Evolutionary conservation across 2,113 vertebrate species (phyloP).

Genomic region (Paedocypris sp.): DNA sequence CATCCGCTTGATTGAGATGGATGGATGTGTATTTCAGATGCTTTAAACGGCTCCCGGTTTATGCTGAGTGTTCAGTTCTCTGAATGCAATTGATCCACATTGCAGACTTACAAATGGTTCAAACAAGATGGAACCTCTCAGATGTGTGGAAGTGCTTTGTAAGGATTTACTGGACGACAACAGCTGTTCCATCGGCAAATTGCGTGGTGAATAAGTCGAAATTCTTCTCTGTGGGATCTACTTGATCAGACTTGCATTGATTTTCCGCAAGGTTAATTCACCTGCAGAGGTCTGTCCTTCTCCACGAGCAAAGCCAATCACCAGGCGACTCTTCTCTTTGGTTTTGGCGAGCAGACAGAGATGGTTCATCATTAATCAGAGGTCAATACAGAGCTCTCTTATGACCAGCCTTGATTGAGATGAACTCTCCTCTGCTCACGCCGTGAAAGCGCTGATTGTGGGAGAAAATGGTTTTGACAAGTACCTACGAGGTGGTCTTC

Average conservation of each 20-base stretch:
- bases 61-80: constrained; percentile 6
- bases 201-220: constrained; percentile 22
- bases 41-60: constrained; percentile 1
- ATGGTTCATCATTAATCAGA: constrained; percentile 49
- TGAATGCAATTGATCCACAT: constrained; percentile 10
- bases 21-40: neutral
- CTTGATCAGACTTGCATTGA: constrained; percentile 43
- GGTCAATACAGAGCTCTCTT: constrained; percentile 51
- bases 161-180: constrained; percentile 19
- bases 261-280: constrained; percentile 39
- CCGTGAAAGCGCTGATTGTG: constrained; percentile 40
- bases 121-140: constrained; percentile 12
- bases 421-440: constrained; percentile 43
- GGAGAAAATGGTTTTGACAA: constrained; percentile 37
- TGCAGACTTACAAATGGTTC: constrained; percentile 10
- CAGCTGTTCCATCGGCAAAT: constrained; percentile 10
- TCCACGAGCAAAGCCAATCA: constrained; percentile 54
- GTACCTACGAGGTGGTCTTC: neutral
- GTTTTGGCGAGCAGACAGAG: constrained; percentile 48
- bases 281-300: constrained; percentile 34
- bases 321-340: constrained; percentile 41
- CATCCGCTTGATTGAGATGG: neutral
- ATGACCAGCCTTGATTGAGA: constrained; percentile 49
- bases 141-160: constrained; percentile 24
- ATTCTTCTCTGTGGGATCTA: constrained; percentile 18